Percentiles rank a stretch among this genome's conserved stretches.
Conservation (phyloP, 2,113 vertebrate genomes). For the Scopus umbretta region DNA sequence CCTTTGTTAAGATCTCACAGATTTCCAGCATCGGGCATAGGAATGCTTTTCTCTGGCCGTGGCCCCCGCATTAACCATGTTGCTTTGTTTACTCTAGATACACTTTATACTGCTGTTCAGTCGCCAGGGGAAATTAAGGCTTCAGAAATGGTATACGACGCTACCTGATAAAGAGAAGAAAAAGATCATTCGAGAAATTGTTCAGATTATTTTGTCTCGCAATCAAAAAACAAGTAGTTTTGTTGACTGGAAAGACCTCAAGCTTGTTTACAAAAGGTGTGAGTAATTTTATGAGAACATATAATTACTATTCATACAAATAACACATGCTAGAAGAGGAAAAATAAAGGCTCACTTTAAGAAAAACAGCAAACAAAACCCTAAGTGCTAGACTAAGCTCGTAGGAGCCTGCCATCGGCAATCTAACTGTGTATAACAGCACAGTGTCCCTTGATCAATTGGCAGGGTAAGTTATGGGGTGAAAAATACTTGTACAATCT, state of each 20-base stretch:
- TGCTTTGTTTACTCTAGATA: conserved; percentile 77
- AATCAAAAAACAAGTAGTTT: conserved; percentile 91
- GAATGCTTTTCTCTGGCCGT: not conserved
- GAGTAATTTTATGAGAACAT: conserved; percentile 63
- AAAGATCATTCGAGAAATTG: conserved; percentile 91
- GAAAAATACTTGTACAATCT: not conserved
- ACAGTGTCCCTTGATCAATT: not conserved
- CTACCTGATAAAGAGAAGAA: conserved; percentile 92
- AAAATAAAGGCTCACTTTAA: not conserved
- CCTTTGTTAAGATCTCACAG: not conserved
- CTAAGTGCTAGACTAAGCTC: not conserved
- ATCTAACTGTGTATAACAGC: not conserved
- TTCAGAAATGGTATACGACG: conserved; percentile 95
- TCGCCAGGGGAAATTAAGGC: conserved; percentile 92
- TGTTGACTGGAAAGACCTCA: conserved; percentile 94
- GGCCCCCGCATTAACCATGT: not conserved
- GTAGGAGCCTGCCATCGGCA: not conserved
- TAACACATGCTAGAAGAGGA: not conserved
- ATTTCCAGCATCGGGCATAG: not conserved
- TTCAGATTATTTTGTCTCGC: conserved; percentile 86
- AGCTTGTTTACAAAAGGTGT: conserved; percentile 98
- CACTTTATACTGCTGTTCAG: conserved; percentile 97
- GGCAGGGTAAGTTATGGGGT: not conserved
- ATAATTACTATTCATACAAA: not conserved
- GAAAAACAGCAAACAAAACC: not conserved